Evolutionary conservation across 2,113 vertebrate genomes (phyloP).

Genomic region (Amphiprion percula): DNA sequence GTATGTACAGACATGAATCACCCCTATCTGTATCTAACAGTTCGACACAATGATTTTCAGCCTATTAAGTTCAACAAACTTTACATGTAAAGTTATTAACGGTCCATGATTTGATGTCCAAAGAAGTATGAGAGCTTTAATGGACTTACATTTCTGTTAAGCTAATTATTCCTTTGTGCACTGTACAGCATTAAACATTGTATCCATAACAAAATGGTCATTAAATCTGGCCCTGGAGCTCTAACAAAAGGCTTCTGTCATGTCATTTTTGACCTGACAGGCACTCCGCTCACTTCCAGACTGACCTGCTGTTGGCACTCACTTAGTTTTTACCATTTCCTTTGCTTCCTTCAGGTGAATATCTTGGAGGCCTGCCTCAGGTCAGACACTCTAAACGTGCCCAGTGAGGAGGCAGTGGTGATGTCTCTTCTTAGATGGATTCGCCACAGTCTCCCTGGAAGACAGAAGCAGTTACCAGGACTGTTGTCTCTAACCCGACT

Average conservation of each 20-base stretch:
- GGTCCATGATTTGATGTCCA: no score
- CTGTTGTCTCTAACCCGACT: slow-evolving; percentile 90
- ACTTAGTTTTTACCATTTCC: neutral
- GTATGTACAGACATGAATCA: no score
- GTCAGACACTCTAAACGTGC: slow-evolving; percentile 88
- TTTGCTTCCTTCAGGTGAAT: slow-evolving; percentile 77
- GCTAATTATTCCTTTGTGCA: no score
- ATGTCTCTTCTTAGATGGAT: slow-evolving; percentile 91
- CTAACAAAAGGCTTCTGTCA: neutral
- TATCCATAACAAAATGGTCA: neutral
- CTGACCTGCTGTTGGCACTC: no score
- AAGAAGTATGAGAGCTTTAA: no score
- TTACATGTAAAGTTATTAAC: no score
- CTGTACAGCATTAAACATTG: neutral
- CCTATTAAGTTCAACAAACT: no score
- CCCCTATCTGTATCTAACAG: no score
- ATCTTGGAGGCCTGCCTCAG: slow-evolving; percentile 89
- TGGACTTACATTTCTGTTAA: no score
- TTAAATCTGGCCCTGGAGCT: neutral
- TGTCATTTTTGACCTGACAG: neutral
- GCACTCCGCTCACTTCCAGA: neutral
- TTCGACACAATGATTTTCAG: no score
- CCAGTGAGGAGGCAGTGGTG: slow-evolving; percentile 91
- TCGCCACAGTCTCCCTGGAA: slow-evolving; percentile 83
- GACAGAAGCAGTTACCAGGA: slow-evolving; percentile 85